Evolutionary conservation across 1,140 invertebrate species (phyloP), one percentile per base, ranked within the genome.

Genomic region (Drosophila busckii): DNA sequence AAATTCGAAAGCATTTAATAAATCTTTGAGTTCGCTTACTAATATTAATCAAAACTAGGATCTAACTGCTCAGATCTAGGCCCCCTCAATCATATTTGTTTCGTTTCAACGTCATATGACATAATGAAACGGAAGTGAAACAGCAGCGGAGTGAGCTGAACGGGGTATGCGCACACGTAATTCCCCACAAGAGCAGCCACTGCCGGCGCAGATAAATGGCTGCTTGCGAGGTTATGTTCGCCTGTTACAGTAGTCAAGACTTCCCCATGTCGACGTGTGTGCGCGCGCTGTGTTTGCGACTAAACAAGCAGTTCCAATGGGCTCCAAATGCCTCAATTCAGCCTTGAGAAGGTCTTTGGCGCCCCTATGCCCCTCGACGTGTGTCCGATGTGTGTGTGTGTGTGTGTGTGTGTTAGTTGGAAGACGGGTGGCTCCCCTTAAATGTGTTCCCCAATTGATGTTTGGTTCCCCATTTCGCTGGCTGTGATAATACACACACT

Each of bases 201-300:
- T 25, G 17, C 20, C 16, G 29, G 19, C 31, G 7, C n/a, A 15
- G n/a, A n/a, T n/a, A n/a, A n/a, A 10, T 16, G 16, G 10, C 25
- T 20, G n/a, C 12, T 20, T 15, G 16, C 29, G 9, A n/a, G 35
- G 13, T 70, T 61, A 76, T 83, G 82, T 28, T 35, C 59, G 67
- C 82, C 82, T 82, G 64, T 44, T 84, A 58, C 40, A 45, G 59
- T 71, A 82, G 82, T 76, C 70, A 69, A 82, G 82, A 85, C 82
- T 85, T 85, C 82, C 82, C 82, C 82, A 85, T 85, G 82, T 84
- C 75, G 70, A 34, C 73, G 82, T 80, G 70, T 84, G 75, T 82
- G 60, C 76, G 56, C 59, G 63, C 58, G 58, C 32, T 53, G 29
- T 32, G 26, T 38, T 66, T 54, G 35, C 44, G 66, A 70, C 61